These are phyloP conservation scores for Zele albiditarsus DNA, from an alignment of 2,888 invertebrate genomes.

Conservation along the genomic window DNA sequence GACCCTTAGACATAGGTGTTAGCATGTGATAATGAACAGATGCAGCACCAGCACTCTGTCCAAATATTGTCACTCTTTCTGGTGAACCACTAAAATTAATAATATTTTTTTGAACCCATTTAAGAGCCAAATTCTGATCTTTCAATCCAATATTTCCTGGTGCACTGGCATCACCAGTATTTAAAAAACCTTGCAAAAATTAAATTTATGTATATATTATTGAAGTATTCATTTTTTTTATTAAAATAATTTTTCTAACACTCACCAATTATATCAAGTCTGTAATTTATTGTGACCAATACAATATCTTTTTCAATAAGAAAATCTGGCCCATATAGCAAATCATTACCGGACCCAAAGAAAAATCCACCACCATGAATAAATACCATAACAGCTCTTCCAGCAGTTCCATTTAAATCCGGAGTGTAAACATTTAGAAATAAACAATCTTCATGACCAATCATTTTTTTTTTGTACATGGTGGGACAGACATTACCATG, in stretches of 20 bases:
- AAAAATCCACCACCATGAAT: constrained; percentile 62
- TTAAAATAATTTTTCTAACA: background rate
- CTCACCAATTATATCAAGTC: constrained; percentile 64
- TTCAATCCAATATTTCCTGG: constrained; percentile 65
- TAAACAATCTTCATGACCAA: constrained; percentile 67
- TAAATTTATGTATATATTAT: too few relatives aligned
- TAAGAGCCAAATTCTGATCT: constrained; percentile 64
- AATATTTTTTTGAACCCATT: constrained; percentile 65
- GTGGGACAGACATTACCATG: constrained; percentile 45
- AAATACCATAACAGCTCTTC: constrained; percentile 65
- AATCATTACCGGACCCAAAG: constrained; percentile 56
- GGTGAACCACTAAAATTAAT: constrained; percentile 64
- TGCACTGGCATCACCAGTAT: constrained; percentile 59
- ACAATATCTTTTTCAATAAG: constrained; percentile 64
- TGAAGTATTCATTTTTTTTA: background rate
- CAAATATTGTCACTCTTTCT: constrained; percentile 63
- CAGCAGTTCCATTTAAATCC: constrained; percentile 56
- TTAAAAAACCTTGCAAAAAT: constrained; percentile 58
- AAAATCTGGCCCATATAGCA: constrained; percentile 60
- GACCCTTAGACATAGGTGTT: constrained; percentile 65
- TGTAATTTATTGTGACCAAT: constrained; percentile 62
- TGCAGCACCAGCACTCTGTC: constrained; percentile 58
- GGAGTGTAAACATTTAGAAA: constrained; percentile 66
- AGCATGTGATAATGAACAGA: constrained; percentile 62
- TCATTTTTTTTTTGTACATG: constrained; percentile 50